phyloP scores from a whole-genome alignment of 1,140 invertebrate species.

The Drosophila trapezifrons region DNA sequence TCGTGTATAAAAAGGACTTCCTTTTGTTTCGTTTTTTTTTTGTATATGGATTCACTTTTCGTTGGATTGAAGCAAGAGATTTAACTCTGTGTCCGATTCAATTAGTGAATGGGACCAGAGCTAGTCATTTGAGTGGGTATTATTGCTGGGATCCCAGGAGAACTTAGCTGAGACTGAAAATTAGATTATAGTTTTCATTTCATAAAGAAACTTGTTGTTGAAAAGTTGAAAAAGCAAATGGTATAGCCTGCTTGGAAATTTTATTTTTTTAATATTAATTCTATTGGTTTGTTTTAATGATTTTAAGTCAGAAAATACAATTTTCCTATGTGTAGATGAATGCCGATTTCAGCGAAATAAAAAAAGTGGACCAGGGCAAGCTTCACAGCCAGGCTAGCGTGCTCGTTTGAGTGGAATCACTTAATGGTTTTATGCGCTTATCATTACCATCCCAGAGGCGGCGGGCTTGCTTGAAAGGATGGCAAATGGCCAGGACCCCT shows the following conservation, averaged over 20 bases:
- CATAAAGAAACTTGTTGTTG: background rate
- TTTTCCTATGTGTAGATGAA: constrained; percentile 19
- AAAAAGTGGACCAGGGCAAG: constrained; percentile 2
- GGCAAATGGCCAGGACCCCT: constrained; percentile 20
- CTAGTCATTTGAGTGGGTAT: constrained; percentile 8
- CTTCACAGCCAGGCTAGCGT: constrained; percentile 67
- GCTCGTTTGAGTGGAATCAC: constrained; percentile 80
- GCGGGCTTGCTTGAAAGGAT: constrained; percentile 38
- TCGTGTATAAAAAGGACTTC: constrained; percentile 25
- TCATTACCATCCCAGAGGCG: constrained; percentile 67
- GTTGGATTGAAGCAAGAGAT: background rate
- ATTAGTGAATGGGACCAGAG: constrained; percentile 49
- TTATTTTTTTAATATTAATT: too few relatives aligned
- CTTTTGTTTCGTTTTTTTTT: constrained; percentile 21
- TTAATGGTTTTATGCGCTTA: constrained; percentile 82
- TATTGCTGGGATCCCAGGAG: background rate
- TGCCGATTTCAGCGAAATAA: constrained; percentile 12
- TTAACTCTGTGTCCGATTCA: constrained; percentile 42
- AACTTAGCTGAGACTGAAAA: background rate
- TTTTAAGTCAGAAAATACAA: background rate
- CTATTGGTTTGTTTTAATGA: too few relatives aligned
- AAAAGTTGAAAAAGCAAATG: too few relatives aligned
- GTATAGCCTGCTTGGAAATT: too few relatives aligned
- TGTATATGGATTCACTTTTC: constrained; percentile 43
- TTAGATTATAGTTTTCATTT: too few relatives aligned